Percentiles rank a stretch among this genome's conserved stretches.
These are phyloP conservation scores for Porites lutea DNA, from an alignment of 64 coral and sea anemone species.

Conservation along the genomic window DNA sequence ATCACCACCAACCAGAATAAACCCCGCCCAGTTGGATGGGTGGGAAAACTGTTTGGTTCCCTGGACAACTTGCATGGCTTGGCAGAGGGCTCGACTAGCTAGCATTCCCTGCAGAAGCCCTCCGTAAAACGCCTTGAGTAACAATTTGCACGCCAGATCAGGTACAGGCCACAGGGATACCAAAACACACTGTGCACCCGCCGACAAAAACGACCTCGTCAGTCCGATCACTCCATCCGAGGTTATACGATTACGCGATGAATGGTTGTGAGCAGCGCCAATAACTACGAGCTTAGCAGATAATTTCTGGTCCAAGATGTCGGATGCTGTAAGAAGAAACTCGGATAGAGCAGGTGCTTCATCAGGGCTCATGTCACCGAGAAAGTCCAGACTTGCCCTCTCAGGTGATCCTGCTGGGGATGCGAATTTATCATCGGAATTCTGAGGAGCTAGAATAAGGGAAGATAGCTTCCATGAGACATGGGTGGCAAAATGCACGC, in stretches of 20 bases:
- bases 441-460: conserved; percentile 81
- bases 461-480: conserved; percentile 97
- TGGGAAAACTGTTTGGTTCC: conserved; percentile 95
- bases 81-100: conserved; percentile 90
- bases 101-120: conserved; percentile 83
- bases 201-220: conserved; percentile 84
- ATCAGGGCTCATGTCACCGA: conserved; percentile 70
- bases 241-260: conserved; percentile 82
- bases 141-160: conserved; percentile 88
- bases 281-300: conserved; percentile 91
- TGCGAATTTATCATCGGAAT: conserved; percentile 56
- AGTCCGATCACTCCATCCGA: conserved; percentile 91
- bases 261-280: conserved; percentile 91
- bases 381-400: conserved; percentile 68
- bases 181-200: conserved; percentile 85
- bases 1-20: conserved; percentile 88
- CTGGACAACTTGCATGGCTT: conserved; percentile 98
- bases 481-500: conserved; percentile 97
- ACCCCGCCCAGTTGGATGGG: conserved; percentile 98
- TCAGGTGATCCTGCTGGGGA: conserved; percentile 31
- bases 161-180: conserved; percentile 95
- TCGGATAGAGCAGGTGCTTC: conserved; percentile 87
- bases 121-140: conserved; percentile 94
- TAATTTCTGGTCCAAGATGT: conserved; percentile 85
- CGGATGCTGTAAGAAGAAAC: conserved; percentile 91